Conservation (phyloP, 2,888 invertebrate genomes). For the Crossocerus cetratus region DNA sequence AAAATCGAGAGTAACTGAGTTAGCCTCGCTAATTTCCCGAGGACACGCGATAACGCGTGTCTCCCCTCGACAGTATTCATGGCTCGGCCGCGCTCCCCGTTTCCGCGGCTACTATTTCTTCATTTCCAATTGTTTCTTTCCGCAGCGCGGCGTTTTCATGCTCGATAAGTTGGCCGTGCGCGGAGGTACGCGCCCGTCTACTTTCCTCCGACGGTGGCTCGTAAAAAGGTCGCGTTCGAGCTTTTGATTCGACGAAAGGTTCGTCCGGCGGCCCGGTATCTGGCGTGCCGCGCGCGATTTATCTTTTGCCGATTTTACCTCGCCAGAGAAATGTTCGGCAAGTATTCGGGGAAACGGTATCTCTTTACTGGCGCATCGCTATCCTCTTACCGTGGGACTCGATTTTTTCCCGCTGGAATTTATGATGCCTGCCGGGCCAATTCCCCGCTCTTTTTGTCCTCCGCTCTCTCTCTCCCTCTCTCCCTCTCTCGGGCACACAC, state of each 20-base stretch:
- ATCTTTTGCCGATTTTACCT: conserved; percentile 1
- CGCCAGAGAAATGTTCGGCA: neutral
- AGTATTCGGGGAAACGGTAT: neutral
- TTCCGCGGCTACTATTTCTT: conserved; percentile 11
- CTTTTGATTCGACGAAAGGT: conserved; percentile 5
- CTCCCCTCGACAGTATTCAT: conserved; percentile 23
- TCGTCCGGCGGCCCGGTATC: neutral
- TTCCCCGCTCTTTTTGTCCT: neutral
- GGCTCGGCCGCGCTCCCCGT: conserved; percentile 16
- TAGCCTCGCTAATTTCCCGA: conserved; percentile 45
- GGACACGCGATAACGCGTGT: conserved; percentile 53
- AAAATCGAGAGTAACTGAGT: conserved; percentile 22
- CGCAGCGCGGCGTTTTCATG: neutral
- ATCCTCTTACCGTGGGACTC: neutral
- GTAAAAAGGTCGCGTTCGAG: conserved; percentile 7
- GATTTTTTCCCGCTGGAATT: conserved; percentile 21
- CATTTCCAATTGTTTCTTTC: neutral
- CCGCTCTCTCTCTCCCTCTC: neutral
- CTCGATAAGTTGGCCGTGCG: conserved; percentile 23
- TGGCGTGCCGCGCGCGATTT: neutral
- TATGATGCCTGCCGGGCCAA: neutral
- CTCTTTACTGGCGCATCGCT: neutral
- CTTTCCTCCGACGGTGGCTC: neutral
- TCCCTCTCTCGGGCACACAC: neutral
- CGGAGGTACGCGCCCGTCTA: neutral